These are phyloP conservation scores for Synaphobranchus kaupii DNA, from an alignment of 2,797 vertebrate species.

Conservation along the genomic window DNA sequence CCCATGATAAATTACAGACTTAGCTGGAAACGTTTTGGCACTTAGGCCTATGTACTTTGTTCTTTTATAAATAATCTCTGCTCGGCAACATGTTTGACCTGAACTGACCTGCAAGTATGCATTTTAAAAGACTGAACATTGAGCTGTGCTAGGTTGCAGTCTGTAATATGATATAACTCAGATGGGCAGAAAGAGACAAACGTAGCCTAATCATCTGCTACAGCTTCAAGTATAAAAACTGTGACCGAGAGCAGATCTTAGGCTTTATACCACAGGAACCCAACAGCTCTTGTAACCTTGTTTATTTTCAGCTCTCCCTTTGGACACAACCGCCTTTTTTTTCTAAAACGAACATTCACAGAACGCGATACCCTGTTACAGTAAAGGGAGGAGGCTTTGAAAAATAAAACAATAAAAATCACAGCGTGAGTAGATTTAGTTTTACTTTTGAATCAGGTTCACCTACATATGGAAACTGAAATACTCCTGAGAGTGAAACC, in stretches of 20 bases:
- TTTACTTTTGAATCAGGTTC: not conserved
- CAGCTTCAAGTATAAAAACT: not conserved
- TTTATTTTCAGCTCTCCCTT: not conserved
- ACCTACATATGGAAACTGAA: not conserved
- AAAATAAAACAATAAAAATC: not conserved
- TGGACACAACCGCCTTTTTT: not conserved
- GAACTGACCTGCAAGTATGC: not conserved
- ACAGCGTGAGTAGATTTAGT: not conserved
- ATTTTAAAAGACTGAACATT: not conserved
- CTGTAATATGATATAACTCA: conserved; percentile 1
- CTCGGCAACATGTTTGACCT: not conserved
- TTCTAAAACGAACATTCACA: not conserved
- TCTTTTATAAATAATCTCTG: conserved; percentile 9
- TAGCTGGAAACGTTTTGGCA: not conserved
- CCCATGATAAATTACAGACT: conserved; percentile 3
- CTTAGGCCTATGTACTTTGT: not conserved
- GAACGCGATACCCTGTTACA: not conserved
- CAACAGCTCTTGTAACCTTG: not conserved
- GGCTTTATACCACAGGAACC: not conserved
- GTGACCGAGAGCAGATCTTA: not conserved
- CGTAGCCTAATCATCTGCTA: not conserved
- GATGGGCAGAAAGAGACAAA: not conserved
- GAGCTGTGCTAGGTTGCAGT: not conserved
- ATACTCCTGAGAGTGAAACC: not conserved
- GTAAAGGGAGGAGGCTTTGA: not conserved